Base-by-base conservation (phyloP, 2,797 vertebrate species). In the Acipenser transmontanus region DNA sequence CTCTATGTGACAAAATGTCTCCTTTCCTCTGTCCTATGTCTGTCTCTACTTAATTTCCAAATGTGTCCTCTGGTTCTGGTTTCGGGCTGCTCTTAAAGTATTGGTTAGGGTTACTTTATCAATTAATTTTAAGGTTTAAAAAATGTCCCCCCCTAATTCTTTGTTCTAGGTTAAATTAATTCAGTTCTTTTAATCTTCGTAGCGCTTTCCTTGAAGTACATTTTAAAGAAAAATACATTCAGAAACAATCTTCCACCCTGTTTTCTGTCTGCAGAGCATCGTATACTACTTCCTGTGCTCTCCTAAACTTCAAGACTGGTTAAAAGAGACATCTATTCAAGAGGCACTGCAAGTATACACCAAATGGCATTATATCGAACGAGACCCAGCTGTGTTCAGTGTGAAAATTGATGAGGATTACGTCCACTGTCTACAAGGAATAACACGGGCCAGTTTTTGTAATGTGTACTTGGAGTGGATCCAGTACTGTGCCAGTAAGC, bases 391-490 rank as follows among this genome's bases (percentile, higher is more conserved):
- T 0, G 91, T 95, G 80, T 98, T 98, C 74, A 96, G 89, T 1
- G 87, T 95, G 62, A 97, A 98, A 85, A 94, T 93, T 47, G 97
- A 99, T 5, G 97, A 99, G 50, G 97, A 99, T 82, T 99, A 96
- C 1, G 94, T 98, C 52, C 97, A 96, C 0, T 98, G 95, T 72
- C 92, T 98, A 69, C 95, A 98, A 82, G 97, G 97, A 1, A 91
- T 99, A 77, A 98, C 96, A 0, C 87, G 97, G 1, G 96, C 96
- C 77, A 99, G 97, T 79, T 98, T 93, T 85, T 99, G 97, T 76
- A 98, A 92, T 1, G 88, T 95, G 76, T 97, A 97, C 79, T 89
- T 99, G 70, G 95, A 97, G 74, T 99, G 97, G 97, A 93, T 98
- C 80, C 97, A 98, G 74, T 89, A 92, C 81, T 98, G 97, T 49